phyloP scores from a whole-genome alignment of 2,888 invertebrate genomes.

The Abrostola triplasia region DNA sequence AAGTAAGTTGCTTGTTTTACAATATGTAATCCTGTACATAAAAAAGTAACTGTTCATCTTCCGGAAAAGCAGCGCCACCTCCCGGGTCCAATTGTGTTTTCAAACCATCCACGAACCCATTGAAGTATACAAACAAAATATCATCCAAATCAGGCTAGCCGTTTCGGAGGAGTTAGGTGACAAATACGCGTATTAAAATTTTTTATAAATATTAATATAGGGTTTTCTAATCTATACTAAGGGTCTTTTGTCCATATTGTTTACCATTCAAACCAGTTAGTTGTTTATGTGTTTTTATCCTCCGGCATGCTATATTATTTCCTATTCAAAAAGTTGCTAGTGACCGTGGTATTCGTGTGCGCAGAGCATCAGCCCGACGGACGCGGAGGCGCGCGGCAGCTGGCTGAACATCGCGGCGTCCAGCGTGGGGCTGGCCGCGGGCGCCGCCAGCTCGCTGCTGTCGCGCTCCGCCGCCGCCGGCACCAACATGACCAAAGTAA shows the following conservation, averaged over 20 bases:
- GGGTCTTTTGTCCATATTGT: too few relatives aligned
- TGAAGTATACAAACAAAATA: too few relatives aligned
- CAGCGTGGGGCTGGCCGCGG: constrained; percentile 86
- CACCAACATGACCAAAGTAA: constrained; percentile 82
- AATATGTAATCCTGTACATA: background rate
- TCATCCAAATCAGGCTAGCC: too few relatives aligned
- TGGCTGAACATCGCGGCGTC: constrained; percentile 89
- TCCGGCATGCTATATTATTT: background rate
- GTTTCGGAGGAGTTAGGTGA: too few relatives aligned
- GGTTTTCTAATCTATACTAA: too few relatives aligned
- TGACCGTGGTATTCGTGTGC: constrained; percentile 2
- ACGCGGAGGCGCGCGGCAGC: constrained; percentile 88
- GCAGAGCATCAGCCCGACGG: constrained; percentile 83
- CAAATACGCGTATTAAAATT: too few relatives aligned
- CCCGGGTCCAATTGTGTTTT: too few relatives aligned
- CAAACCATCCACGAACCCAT: too few relatives aligned
- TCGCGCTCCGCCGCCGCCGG: constrained; percentile 84
- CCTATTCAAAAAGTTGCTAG: background rate
- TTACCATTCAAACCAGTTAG: too few relatives aligned
- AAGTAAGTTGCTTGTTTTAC: constrained; percentile 69
- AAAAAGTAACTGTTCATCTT: background rate
- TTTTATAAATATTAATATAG: too few relatives aligned
- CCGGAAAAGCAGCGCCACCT: too few relatives aligned
- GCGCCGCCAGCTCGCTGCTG: constrained; percentile 83
- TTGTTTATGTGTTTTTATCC: background rate